These are phyloP conservation scores for Lingula anatina DNA, from an alignment of 2,888 invertebrate genomes.

Conservation along the genomic window DNA sequence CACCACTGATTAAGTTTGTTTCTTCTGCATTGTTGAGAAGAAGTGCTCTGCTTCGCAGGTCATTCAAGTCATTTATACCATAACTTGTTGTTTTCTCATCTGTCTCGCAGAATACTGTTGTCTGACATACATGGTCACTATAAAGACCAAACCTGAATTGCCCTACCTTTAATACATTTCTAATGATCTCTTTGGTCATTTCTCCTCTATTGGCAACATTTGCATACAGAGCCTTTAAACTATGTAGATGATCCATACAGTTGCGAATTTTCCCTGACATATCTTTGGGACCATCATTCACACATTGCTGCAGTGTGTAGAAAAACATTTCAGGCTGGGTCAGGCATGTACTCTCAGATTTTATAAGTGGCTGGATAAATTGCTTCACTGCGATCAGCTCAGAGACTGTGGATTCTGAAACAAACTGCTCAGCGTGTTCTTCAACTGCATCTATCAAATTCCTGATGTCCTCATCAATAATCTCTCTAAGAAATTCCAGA, in stretches of 20 bases:
- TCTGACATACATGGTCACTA: constrained; percentile 5
- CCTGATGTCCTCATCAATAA: constrained; percentile 19
- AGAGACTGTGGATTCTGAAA: constrained; percentile 21
- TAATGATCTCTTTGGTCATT: constrained; percentile 17
- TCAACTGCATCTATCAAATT: constrained; percentile 25
- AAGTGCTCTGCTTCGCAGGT: constrained; percentile 20
- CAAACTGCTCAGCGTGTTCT: constrained; percentile 23
- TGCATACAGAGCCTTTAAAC: constrained; percentile 17
- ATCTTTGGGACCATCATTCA: constrained; percentile 1
- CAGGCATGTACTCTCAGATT: no score
- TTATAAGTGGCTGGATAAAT: constrained; percentile 15
- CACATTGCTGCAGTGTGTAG: not conserved
- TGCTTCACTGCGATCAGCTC: constrained; percentile 19
- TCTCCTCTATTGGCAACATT: constrained; percentile 22
- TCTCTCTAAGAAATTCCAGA: constrained; percentile 13
- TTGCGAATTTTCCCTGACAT: constrained; percentile 11
- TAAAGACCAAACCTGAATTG: constrained; percentile 11
- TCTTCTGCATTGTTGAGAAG: constrained; percentile 14
- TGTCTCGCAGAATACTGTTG: constrained; percentile 10
- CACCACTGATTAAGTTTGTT: not conserved
- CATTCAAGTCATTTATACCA: constrained; percentile 7
- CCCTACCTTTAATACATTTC: constrained; percentile 13
- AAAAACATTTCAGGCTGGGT: no score
- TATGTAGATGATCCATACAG: constrained; percentile 16
- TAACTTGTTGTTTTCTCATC: constrained; percentile 8